Conservation (phyloP, 2,888 invertebrate species). For the Eupsilia transversa region DNA sequence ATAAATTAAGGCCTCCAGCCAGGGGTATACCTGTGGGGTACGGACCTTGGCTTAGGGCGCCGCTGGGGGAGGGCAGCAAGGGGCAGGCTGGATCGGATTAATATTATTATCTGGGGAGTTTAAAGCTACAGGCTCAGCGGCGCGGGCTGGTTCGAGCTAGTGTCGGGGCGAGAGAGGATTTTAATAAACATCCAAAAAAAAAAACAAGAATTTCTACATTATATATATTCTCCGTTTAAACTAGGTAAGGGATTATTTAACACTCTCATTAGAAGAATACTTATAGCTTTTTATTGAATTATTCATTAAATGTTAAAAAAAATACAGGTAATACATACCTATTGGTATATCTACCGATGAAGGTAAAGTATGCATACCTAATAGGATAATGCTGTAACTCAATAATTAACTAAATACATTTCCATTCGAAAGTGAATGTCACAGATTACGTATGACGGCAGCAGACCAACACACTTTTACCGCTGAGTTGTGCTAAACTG, state of each 20-base stretch:
- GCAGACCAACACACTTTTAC: slow-evolving; percentile 9
- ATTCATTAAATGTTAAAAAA: not conserved
- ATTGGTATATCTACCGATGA: not conserved
- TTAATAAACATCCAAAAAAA: no score
- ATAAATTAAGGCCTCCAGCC: no score
- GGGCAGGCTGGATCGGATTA: no score
- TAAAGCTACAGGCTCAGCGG: no score
- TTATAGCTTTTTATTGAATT: not conserved
- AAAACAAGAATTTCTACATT: no score
- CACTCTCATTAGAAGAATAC: not conserved
- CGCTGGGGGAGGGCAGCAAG: no score
- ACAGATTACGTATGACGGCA: slow-evolving; percentile 13
- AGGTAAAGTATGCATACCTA: not conserved
- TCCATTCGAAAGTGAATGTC: slow-evolving; percentile 20
- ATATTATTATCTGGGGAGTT: no score
- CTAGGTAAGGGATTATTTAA: not conserved
- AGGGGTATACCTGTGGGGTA: no score
- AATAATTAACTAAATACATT: slow-evolving; percentile 4
- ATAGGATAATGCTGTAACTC: not conserved
- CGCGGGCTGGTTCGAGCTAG: no score
- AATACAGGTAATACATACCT: not conserved
- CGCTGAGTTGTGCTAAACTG: slow-evolving; percentile 25
- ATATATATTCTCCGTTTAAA: no score
- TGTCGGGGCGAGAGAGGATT: no score
- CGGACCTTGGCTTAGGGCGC: no score